Percentiles rank a stretch among this genome's conserved stretches.
These are phyloP conservation scores for Noctuana brunneofusca DNA, from an alignment of 2,888 invertebrate species.

Conservation along the genomic window DNA sequence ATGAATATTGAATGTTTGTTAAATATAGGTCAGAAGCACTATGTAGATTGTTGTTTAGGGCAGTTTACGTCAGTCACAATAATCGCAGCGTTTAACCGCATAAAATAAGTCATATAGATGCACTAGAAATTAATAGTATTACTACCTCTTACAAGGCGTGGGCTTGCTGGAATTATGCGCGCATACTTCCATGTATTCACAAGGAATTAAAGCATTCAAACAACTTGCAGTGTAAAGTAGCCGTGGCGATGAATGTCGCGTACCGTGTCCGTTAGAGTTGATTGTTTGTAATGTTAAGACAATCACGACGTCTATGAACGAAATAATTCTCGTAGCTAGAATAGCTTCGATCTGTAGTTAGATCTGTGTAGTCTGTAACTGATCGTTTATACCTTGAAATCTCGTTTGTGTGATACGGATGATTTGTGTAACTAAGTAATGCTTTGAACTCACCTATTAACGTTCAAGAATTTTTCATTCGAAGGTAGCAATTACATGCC, in stretches of 20 bases:
- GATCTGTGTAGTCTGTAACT: slow-evolving; percentile 47
- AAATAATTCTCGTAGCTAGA: slow-evolving; percentile 48
- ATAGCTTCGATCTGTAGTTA: slow-evolving; percentile 50
- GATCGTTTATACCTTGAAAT: slow-evolving; percentile 36
- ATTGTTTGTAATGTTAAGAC: slow-evolving; percentile 24
- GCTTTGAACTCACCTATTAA: background rate
- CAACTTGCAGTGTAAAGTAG: slow-evolving; percentile 29
- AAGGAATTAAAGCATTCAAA: slow-evolving; percentile 3
- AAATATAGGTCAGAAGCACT: slow-evolving; percentile 17
- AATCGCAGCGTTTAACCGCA: slow-evolving; percentile 1
- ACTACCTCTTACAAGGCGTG: slow-evolving; percentile 4
- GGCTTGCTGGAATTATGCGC: slow-evolving; percentile 28
- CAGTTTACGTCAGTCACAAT: slow-evolving; percentile 3
- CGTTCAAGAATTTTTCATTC: no score
- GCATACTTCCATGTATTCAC: slow-evolving; percentile 5
- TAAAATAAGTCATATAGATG: slow-evolving; percentile 4
- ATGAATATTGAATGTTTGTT: slow-evolving; percentile 5
- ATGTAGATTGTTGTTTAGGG: slow-evolving; percentile 19
- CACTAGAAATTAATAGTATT: slow-evolving; percentile 3
- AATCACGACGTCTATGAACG: slow-evolving; percentile 38
- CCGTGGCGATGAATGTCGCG: slow-evolving; percentile 8
- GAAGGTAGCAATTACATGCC: background rate
- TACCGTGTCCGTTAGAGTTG: slow-evolving; percentile 9
- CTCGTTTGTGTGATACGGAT: slow-evolving; percentile 35
- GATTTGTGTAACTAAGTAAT: background rate